Percentiles rank a stretch among this genome's conserved stretches.
Evolutionary conservation across 1,140 invertebrate species (phyloP).

Genomic region (Vanessa tameamea): DNA sequence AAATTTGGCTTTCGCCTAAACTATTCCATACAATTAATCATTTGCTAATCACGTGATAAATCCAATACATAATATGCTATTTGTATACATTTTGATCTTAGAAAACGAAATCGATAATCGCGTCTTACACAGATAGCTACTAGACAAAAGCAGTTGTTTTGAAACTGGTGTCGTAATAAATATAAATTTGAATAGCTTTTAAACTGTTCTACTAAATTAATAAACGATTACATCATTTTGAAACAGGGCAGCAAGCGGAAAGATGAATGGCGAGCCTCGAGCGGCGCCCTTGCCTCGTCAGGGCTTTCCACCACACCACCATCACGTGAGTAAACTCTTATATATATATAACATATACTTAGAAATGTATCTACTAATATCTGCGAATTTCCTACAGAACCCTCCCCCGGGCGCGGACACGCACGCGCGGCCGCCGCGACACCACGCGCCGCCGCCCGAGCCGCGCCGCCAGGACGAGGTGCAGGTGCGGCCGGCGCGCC

Average conservation of each 20-base stretch:
- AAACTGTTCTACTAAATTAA: not conserved
- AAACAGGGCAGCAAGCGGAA: conserved; percentile 46
- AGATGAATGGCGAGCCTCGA: conserved; percentile 72
- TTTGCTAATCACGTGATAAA: too few relatives aligned
- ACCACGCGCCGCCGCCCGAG: conserved; percentile 53
- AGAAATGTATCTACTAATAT: not conserved
- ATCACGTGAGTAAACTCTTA: conserved; percentile 48
- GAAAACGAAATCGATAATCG: too few relatives aligned
- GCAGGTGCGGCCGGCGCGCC: conserved; percentile 47
- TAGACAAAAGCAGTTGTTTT: too few relatives aligned
- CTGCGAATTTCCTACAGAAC: conserved; percentile 39
- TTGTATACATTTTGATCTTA: too few relatives aligned
- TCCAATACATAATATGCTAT: too few relatives aligned
- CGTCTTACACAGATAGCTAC: too few relatives aligned
- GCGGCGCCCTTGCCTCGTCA: conserved; percentile 55
- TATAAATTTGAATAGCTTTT: too few relatives aligned
- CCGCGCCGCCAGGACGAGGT: conserved; percentile 67
- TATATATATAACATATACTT: not conserved
- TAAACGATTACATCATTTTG: not conserved
- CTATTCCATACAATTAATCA: too few relatives aligned
- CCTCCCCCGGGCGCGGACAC: conserved; percentile 49
- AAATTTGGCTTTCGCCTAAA: too few relatives aligned
- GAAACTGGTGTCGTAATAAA: too few relatives aligned
- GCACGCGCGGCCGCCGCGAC: conserved; percentile 50
- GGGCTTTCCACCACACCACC: conserved; percentile 60